Conservation (phyloP, 2,888 invertebrate genomes). For the Euplexia lucipara region DNA sequence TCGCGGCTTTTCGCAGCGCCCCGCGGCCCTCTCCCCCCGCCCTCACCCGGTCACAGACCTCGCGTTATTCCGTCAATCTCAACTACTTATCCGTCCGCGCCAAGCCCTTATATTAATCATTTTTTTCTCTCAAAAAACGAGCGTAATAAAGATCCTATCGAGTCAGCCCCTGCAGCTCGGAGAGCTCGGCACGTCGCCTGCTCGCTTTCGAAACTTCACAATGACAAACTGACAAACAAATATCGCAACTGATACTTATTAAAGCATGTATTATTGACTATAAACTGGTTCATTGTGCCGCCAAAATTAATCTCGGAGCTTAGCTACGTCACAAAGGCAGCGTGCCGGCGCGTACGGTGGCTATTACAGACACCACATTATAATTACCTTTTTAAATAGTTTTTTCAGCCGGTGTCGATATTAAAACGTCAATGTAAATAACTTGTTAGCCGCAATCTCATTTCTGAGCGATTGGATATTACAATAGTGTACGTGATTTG, state of each 20-base stretch:
- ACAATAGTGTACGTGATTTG: constrained; percentile 91
- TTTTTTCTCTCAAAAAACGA: constrained; percentile 83
- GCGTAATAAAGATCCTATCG: constrained; percentile 87
- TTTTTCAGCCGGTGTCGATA: constrained; percentile 87
- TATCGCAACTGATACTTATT: constrained; percentile 87
- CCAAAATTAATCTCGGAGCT: constrained; percentile 90
- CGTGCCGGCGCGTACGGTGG: constrained; percentile 86
- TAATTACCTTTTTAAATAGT: constrained; percentile 91
- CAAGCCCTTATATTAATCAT: constrained; percentile 89
- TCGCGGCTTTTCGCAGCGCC: constrained; percentile 85
- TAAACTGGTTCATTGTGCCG: constrained; percentile 88
- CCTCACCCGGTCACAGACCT: constrained; percentile 88
- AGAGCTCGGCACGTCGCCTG: constrained; percentile 62
- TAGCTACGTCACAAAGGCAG: constrained; percentile 88
- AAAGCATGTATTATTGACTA: constrained; percentile 85
- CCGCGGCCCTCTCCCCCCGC: constrained; percentile 65
- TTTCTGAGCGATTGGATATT: constrained; percentile 91
- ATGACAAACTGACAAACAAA: constrained; percentile 87
- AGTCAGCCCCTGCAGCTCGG: constrained; percentile 74
- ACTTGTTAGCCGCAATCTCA: constrained; percentile 91
- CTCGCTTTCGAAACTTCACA: constrained; percentile 83
- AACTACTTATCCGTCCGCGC: constrained; percentile 88
- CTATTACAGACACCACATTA: constrained; percentile 88
- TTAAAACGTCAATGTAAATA: constrained; percentile 91
- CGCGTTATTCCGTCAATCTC: constrained; percentile 88